Conservation (phyloP, 2,113 vertebrate species). For the Xenus cinereus region DNA sequence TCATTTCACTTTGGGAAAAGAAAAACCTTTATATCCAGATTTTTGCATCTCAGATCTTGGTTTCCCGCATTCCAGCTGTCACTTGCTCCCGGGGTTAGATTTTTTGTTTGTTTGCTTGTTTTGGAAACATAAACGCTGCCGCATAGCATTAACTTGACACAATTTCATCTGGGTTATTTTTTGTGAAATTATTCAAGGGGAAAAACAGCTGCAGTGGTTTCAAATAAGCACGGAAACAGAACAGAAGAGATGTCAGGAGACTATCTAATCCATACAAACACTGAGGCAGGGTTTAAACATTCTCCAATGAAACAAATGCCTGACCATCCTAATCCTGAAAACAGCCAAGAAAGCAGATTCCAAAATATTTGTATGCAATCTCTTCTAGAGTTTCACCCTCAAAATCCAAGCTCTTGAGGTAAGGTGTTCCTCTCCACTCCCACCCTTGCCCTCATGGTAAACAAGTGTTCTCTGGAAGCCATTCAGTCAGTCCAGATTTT, state of each 20-base stretch:
- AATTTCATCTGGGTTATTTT: constrained; percentile 50
- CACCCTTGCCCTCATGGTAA: background rate
- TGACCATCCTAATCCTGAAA: background rate
- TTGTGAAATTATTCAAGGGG: constrained; percentile 11
- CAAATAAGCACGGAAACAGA: constrained; percentile 12
- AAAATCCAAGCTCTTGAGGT: background rate
- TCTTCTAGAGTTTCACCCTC: background rate
- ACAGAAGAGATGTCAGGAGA: constrained; percentile 47
- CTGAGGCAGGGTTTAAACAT: background rate
- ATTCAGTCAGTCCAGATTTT: background rate
- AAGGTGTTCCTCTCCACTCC: background rate
- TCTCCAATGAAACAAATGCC: background rate
- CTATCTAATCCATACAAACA: constrained; percentile 25
- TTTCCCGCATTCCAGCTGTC: constrained; percentile 23
- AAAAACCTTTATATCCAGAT: background rate
- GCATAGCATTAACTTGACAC: constrained; percentile 54
- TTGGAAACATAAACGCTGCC: constrained; percentile 43
- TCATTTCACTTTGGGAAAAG: background rate
- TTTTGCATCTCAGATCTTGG: background rate
- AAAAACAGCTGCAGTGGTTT: constrained; percentile 54
- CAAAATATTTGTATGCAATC: background rate
- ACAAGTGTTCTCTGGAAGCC: background rate
- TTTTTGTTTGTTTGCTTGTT: constrained; percentile 60
- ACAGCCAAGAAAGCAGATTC: background rate
- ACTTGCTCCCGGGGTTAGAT: background rate